A percentile compares a stretch with the other conserved stretches of the same genome.
phyloP scores from a whole-genome alignment of 2,888 invertebrate genomes.

The Calephelis perditalis region DNA sequence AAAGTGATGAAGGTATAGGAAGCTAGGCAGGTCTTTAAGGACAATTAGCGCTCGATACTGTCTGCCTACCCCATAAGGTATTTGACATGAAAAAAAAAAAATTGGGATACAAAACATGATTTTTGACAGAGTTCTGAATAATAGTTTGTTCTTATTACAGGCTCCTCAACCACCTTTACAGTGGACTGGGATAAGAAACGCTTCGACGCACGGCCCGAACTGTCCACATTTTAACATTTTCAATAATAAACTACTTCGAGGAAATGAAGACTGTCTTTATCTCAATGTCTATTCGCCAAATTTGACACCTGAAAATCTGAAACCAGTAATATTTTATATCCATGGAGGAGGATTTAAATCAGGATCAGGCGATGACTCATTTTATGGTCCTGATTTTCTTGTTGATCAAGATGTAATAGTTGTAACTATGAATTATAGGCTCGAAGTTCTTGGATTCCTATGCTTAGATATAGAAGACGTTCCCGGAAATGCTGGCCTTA shows the following conservation, averaged over 20 bases:
- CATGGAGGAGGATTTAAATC: constrained; percentile 45
- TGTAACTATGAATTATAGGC: constrained; percentile 81
- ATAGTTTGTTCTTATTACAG: constrained; percentile 30
- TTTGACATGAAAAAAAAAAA: too few species aligned
- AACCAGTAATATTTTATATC: constrained; percentile 49
- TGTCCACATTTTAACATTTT: constrained; percentile 24
- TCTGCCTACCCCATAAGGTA: too few species aligned
- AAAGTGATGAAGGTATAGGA: too few species aligned
- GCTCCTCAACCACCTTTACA: constrained; percentile 38
- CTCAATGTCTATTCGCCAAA: constrained; percentile 48
- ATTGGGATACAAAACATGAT: too few species aligned
- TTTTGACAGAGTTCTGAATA: too few species aligned
- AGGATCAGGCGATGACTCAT: constrained; percentile 43
- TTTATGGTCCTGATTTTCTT: constrained; percentile 57
- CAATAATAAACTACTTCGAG: constrained; percentile 20
- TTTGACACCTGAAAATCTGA: constrained; percentile 31
- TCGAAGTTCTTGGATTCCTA: constrained; percentile 85
- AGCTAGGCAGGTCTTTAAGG: too few species aligned
- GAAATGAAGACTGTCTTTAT: constrained; percentile 50
- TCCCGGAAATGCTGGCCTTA: constrained; percentile 91
- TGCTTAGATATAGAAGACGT: constrained; percentile 78
- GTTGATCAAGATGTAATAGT: constrained; percentile 82
- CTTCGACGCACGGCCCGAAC: constrained; percentile 35
- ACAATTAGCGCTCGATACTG: too few species aligned
- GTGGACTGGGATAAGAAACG: constrained; percentile 43